phyloP scores from a whole-genome alignment of 2,888 invertebrate genomes.

The Athalia cordata region DNA sequence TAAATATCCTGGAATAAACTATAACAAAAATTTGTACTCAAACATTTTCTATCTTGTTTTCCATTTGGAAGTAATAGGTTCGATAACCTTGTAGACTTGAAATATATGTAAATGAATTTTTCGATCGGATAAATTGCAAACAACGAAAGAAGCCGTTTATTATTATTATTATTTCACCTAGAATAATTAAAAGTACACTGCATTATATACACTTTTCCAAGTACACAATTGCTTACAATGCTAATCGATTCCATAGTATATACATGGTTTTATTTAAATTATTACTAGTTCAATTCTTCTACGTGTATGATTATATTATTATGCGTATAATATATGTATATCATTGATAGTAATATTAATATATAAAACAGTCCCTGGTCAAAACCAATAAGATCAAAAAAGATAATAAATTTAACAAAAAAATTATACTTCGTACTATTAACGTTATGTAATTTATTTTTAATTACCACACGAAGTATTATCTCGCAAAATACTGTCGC shows the following conservation, averaged over 20 bases:
- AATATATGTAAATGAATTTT: conserved; percentile 29
- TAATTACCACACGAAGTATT: conserved; percentile 68
- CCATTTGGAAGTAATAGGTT: conserved; percentile 49
- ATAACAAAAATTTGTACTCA: neutral
- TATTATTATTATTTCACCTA: conserved; percentile 72
- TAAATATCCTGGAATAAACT: neutral
- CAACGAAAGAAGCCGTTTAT: conserved; percentile 73
- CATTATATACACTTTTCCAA: conserved; percentile 73
- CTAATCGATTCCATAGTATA: conserved; percentile 70
- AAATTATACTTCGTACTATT: conserved; percentile 50
- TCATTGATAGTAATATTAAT: conserved; percentile 47
- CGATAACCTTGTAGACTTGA: conserved; percentile 42
- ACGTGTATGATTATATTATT: conserved; percentile 64
- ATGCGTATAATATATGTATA: conserved; percentile 64
- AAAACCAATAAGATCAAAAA: conserved; percentile 71
- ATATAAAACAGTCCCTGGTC: conserved; percentile 73
- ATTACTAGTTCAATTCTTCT: conserved; percentile 56
- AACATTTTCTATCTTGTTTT: too few relatives aligned
- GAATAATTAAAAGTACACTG: conserved; percentile 73
- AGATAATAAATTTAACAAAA: conserved; percentile 70
- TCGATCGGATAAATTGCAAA: conserved; percentile 64
- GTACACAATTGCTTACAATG: conserved; percentile 70
- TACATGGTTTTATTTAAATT: conserved; percentile 68
- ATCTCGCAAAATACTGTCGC: conserved; percentile 68
- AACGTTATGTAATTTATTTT: conserved; percentile 65